Evolutionary conservation across 2,797 vertebrate genomes (phyloP).

Genomic region (Coregonus ussuriensis): DNA sequence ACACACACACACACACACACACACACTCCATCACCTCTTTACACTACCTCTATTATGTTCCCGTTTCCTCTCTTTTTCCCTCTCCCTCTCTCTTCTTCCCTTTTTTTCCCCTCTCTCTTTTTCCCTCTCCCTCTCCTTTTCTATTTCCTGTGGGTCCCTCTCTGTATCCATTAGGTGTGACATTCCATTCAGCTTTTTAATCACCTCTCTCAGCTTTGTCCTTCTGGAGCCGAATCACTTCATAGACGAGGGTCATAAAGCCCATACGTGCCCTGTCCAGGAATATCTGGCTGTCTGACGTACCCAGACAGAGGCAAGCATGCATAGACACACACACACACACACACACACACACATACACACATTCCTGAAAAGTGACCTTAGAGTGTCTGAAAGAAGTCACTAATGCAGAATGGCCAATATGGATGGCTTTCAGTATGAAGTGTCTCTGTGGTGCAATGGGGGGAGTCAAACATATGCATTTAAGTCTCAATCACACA

Average conservation of each 20-base stretch:
- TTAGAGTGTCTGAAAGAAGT: constrained; percentile 14
- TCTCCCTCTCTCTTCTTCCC: not conserved
- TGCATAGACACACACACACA: constrained; percentile 17
- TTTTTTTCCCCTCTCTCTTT: not conserved
- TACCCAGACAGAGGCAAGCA: constrained; percentile 41
- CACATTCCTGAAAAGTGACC: not conserved
- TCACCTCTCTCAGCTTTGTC: constrained; percentile 67
- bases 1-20: not conserved
- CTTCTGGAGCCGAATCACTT: constrained; percentile 68
- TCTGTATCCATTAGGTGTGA: constrained; percentile 76
- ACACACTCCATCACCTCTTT: not conserved
- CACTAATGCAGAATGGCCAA: constrained; percentile 40
- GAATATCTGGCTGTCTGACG: constrained; percentile 6
- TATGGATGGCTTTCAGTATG: constrained; percentile 30
- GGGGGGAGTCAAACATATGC: constrained; percentile 57
- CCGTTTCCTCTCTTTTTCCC: not conserved
- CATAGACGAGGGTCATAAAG: constrained; percentile 57
- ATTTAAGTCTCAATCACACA: constrained; percentile 60
- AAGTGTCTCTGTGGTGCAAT: constrained; percentile 29
- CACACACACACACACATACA: not conserved
- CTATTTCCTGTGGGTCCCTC: constrained; percentile 55
- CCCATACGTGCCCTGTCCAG: constrained; percentile 45
- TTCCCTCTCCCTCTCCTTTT: constrained; percentile 28
- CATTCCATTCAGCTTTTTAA: constrained; percentile 76
- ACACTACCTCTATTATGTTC: not conserved